Base-by-base conservation (phyloP, 2,888 invertebrate species). In the Eupithecia inturbata region DNA sequence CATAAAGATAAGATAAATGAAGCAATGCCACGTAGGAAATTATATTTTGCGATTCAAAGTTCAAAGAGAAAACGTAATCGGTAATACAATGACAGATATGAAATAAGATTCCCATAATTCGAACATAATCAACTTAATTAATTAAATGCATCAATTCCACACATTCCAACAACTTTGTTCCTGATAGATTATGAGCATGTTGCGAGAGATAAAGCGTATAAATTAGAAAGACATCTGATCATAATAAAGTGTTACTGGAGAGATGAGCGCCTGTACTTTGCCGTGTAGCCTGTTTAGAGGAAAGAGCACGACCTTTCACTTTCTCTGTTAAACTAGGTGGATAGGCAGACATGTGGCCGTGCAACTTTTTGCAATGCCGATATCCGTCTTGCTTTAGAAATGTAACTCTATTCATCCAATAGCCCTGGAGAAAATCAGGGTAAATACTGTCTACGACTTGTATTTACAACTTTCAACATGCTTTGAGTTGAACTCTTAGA, bases 271-370 rank as follows among this genome's bases (percentile, higher is more conserved):
- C 80, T 78, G 79, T 71, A 77, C 82, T 79, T 78, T 75, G 85
- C 72, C 83, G 80, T 73, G 73, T 87, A 83, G 81, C 82, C 78
- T 82, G 83, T 83, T 82, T 81, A 74, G 81, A 81, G 80, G 79
- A 84, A 83, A 85, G 83, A 77, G 75, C 81, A 73, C 89, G 89
- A 91, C 91, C 92, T 91, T 89, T 92, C 91, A 92, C 92, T 92
- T 91, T 92, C 91, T 86, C 88, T 83, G 68, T 67, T 83, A 82
- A 88, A 86, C 83, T 87, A 77, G 78, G 77, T 79, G 75, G 73
- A 74, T 72, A 71, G 71, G 75, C 74, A 75, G 70, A 70, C 67
- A 85, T 86, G 84, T 83, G 83, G 79, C 80, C 75, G 80, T 81
- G 80, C 79, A 78, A 79, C 79, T 84, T 82, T 87, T 83, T 83